phyloP scores from a whole-genome alignment of 1,140 invertebrate species.

The Gryllus bimaculatus region DNA sequence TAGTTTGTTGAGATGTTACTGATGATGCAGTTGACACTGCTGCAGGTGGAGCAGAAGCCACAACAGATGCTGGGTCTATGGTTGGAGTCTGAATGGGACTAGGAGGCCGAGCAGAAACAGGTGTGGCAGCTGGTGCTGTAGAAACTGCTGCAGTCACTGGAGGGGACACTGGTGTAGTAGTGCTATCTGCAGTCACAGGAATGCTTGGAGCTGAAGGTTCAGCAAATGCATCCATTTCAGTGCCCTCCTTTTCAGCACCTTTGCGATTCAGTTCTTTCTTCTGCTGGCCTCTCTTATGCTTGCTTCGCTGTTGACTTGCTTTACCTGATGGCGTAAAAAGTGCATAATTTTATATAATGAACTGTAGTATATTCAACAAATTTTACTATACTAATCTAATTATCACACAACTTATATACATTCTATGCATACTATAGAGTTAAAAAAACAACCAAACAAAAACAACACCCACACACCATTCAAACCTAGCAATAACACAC shows the following conservation, averaged over 20 bases:
- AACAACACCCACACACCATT: too few relatives aligned
- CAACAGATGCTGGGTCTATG: constrained; percentile 25
- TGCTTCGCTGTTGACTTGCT: constrained; percentile 18
- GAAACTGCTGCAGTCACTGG: constrained; percentile 24
- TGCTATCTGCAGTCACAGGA: constrained; percentile 7
- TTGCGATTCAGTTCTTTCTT: constrained; percentile 38
- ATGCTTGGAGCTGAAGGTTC: constrained; percentile 28
- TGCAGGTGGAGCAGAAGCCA: constrained; percentile 22
- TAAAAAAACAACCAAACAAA: too few relatives aligned
- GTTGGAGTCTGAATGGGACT: constrained; percentile 14
- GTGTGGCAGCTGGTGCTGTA: constrained; percentile 14
- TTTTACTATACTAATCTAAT: too few relatives aligned
- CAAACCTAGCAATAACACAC: too few relatives aligned
- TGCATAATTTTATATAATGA: neutral
- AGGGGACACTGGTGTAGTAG: neutral
- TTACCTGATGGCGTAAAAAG: constrained; percentile 30
- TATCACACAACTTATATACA: too few relatives aligned
- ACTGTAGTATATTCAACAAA: too few relatives aligned
- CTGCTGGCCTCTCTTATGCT: constrained; percentile 33
- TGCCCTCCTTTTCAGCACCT: constrained; percentile 41
- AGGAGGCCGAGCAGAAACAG: constrained; percentile 15
- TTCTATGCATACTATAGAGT: too few relatives aligned
- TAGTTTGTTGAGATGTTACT: constrained; percentile 24
- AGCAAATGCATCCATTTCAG: constrained; percentile 42
- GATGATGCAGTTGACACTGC: neutral